Percentiles rank a stretch among this genome's conserved stretches.
phyloP scores from a whole-genome alignment of 2,797 vertebrate genomes.

The Anguilla obscura region DNA sequence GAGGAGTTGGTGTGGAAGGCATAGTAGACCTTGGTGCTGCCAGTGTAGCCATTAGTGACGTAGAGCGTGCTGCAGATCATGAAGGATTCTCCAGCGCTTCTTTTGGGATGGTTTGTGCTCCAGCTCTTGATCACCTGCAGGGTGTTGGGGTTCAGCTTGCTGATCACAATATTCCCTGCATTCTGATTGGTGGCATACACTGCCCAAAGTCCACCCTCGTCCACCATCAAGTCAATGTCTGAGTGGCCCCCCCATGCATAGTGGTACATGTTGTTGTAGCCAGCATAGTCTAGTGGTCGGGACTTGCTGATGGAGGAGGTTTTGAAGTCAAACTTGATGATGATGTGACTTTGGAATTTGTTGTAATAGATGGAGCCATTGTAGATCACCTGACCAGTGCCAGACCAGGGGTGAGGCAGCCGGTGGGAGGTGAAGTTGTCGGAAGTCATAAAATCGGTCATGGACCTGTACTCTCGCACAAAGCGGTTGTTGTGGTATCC shows the following conservation, averaged over 20 bases:
- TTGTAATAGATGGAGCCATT: conserved; percentile 97
- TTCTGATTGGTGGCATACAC: conserved; percentile 97
- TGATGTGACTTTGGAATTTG: conserved; percentile 96
- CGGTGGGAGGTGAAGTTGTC: conserved; percentile 97
- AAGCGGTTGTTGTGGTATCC: conserved; percentile 98
- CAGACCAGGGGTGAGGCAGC: conserved; percentile 94
- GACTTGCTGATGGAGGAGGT: conserved; percentile 88
- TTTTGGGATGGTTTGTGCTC: conserved; percentile 93
- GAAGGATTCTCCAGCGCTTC: conserved; percentile 92
- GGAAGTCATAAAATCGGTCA: conserved; percentile 88
- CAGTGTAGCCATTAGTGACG: conserved; percentile 93
- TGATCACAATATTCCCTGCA: conserved; percentile 92
- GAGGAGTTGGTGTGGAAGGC: conserved; percentile 95
- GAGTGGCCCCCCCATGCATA: conserved; percentile 97
- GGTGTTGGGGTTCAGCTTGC: conserved; percentile 87
- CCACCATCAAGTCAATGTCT: conserved; percentile 98
- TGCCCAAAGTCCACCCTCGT: conserved; percentile 91
- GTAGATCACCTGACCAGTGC: conserved; percentile 94
- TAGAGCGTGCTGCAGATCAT: conserved; percentile 96
- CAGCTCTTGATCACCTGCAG: conserved; percentile 88
- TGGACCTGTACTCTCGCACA: conserved; percentile 89
- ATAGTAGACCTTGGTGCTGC: conserved; percentile 94
- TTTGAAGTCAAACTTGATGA: conserved; percentile 91
- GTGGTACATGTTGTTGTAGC: conserved; percentile 97
- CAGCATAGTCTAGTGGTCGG: conserved; percentile 88